These are phyloP conservation scores for Corythornis leucogaster DNA, from an alignment of 2,797 vertebrate genomes.

Conservation along the genomic window DNA sequence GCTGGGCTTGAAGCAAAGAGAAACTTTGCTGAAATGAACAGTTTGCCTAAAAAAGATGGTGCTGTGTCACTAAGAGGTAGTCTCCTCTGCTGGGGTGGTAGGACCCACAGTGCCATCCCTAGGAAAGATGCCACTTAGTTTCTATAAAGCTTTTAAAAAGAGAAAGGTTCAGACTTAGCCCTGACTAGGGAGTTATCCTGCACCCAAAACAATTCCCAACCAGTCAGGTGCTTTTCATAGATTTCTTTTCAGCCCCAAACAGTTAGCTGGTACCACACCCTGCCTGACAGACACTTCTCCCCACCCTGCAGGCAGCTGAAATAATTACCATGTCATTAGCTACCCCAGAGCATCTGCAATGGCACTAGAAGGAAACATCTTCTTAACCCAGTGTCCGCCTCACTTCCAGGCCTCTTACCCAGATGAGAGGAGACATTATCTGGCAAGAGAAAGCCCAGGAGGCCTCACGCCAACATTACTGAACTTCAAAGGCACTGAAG, in stretches of 20 bases:
- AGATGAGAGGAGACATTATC: not conserved
- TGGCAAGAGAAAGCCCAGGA: constrained; percentile 10
- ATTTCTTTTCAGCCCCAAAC: not conserved
- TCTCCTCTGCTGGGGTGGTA: not conserved
- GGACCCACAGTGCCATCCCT: not conserved
- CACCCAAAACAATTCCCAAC: not conserved
- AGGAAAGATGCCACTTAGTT: not conserved
- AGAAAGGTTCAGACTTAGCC: not conserved
- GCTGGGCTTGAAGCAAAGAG: not conserved
- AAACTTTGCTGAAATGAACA: not conserved
- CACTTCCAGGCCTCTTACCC: constrained; percentile 30
- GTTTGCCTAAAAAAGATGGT: not conserved
- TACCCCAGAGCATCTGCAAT: not conserved
- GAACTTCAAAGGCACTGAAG: constrained; percentile 35
- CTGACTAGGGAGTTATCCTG: not conserved
- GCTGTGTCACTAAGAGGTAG: not conserved
- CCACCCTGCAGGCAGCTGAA: not conserved
- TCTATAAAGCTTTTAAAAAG: not conserved
- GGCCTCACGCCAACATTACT: not conserved
- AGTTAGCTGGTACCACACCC: not conserved
- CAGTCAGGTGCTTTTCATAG: not conserved
- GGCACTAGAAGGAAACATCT: not conserved
- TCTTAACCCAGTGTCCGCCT: constrained; percentile 13
- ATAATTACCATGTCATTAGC: not conserved
- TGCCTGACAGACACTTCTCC: not conserved